Evolutionary conservation across 2,113 vertebrate genomes (phyloP).

Genomic region (Scalopus aquaticus): DNA sequence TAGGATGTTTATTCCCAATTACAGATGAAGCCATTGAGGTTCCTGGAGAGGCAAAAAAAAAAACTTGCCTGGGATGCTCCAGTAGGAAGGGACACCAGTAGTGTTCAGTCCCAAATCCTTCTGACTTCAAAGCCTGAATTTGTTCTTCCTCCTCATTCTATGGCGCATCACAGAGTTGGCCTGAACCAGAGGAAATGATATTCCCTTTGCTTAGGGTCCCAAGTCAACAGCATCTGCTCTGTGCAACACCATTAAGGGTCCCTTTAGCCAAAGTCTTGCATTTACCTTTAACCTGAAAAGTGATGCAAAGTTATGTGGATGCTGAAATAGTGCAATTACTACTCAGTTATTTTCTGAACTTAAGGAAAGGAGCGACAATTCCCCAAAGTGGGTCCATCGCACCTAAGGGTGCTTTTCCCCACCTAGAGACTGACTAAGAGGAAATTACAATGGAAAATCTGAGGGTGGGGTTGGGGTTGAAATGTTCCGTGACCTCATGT

Average conservation of each 20-base stretch:
- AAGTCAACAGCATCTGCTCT: neutral
- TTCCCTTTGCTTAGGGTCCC: neutral
- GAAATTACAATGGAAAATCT: neutral
- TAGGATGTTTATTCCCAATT: neutral
- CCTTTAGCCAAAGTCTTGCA: neutral
- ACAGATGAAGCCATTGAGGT: neutral
- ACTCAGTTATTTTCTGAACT: neutral
- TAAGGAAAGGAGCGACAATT: neutral
- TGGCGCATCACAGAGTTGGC: neutral
- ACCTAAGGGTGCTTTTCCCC: neutral
- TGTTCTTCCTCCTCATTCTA: neutral
- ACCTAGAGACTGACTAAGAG: neutral
- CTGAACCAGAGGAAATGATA: neutral
- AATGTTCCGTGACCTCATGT: fast-evolving
- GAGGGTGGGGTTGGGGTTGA: too few relatives aligned
- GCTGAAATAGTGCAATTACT: neutral
- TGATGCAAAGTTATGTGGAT: neutral
- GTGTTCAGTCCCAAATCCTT: neutral
- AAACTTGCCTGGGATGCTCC: neutral
- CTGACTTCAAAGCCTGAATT: neutral
- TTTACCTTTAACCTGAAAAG: neutral
- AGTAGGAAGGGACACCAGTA: neutral
- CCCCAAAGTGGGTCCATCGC: neutral
- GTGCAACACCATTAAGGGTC: neutral
- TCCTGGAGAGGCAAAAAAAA: neutral